Percentiles rank a stretch among this genome's conserved stretches.
phyloP scores from a whole-genome alignment of 2,113 vertebrate species.

The Dolichotis patagonum region DNA sequence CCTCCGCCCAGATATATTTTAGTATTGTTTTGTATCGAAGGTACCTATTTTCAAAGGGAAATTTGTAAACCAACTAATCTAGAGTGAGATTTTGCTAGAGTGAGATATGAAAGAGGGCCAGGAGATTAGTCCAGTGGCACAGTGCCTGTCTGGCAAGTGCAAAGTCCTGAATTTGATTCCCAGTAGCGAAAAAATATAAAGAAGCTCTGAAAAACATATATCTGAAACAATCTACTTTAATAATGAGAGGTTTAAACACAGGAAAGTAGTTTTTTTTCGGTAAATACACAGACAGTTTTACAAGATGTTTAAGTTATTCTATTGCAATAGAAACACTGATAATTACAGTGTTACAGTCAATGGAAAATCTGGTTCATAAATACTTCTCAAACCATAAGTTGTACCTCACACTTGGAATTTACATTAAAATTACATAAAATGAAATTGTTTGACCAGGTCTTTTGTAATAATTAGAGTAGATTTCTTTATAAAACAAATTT shows the following conservation, averaged over 20 bases:
- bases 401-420: conserved; percentile 3
- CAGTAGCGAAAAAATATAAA: too few relatives aligned
- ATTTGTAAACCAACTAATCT: background rate
- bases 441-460: conserved; percentile 5
- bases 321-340: background rate
- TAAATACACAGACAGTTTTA: conserved; percentile 6
- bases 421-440: conserved; percentile 50
- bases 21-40: conserved; percentile 16
- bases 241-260: conserved; percentile 32
- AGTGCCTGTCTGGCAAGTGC: too few relatives aligned
- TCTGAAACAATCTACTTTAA: background rate
- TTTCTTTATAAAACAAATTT: conserved; percentile 46
- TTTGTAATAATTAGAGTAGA: conserved; percentile 21
- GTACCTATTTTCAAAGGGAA: background rate
- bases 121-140: too few relatives aligned
- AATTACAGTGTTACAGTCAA: conserved; percentile 16
- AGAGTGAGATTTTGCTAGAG: background rate
- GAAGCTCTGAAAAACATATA: background rate
- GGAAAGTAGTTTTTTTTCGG: background rate
- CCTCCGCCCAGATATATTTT: background rate
- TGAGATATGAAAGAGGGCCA: background rate
- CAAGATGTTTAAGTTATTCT: background rate
- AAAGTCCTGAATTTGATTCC: too few relatives aligned
- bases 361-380: conserved; percentile 43
- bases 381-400: background rate